Conservation (phyloP, 2,888 invertebrate genomes). For the Caenorhabditis sp. region DNA sequence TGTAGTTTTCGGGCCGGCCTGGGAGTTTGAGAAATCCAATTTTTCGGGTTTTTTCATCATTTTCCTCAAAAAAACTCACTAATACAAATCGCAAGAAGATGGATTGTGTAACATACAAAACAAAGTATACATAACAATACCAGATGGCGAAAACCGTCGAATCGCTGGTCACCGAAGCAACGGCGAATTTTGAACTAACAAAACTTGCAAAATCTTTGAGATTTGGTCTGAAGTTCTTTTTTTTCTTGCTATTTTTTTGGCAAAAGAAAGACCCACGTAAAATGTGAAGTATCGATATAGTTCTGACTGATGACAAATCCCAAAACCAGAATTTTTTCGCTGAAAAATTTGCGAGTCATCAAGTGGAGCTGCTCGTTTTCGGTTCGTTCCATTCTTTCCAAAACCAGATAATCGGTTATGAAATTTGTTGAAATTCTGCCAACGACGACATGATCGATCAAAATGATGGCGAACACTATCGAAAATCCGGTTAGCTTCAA, state of each 20-base stretch:
- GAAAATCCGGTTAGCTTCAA: not conserved
- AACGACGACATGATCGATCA: not conserved
- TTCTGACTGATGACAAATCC: not conserved
- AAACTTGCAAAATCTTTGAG: slow-evolving; percentile 4
- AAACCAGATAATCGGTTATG: not conserved
- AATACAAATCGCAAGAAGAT: slow-evolving; percentile 4
- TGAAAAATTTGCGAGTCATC: not conserved
- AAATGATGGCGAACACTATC: not conserved
- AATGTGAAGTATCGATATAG: not conserved
- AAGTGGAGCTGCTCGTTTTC: no score
- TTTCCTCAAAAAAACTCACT: not conserved
- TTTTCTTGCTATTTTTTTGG: not conserved
- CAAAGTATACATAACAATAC: slow-evolving; percentile 8
- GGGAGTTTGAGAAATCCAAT: no score
- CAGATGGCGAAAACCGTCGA: slow-evolving; percentile 16
- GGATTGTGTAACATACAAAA: not conserved
- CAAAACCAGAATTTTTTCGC: slow-evolving; percentile 1
- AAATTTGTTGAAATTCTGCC: not conserved
- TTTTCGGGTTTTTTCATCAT: not conserved
- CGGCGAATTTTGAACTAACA: slow-evolving; percentile 6
- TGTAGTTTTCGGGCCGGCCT: no score
- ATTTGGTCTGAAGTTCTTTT: not conserved
- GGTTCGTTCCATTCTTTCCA: not conserved
- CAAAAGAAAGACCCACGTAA: not conserved
- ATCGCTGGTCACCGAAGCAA: slow-evolving; percentile 15